These are phyloP conservation scores for Eutolmus rufibarbis DNA, from an alignment of 2,888 invertebrate species.

Conservation along the genomic window DNA sequence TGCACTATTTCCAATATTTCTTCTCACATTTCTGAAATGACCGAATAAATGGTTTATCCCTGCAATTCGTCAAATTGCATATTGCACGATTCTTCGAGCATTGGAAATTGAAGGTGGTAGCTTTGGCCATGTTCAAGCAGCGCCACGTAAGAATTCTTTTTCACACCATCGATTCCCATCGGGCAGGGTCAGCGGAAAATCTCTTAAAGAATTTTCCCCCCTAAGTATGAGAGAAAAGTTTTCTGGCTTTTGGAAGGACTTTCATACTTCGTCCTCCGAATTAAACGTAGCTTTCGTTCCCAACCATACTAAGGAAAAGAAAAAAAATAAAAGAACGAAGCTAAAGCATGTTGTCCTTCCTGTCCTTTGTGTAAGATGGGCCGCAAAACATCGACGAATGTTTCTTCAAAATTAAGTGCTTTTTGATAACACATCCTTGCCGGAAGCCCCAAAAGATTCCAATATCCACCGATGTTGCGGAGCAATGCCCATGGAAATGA, in stretches of 20 bases:
- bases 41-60: not conserved
- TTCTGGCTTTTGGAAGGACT: not conserved
- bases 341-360: not conserved
- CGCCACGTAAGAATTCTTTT: not conserved
- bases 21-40: not conserved
- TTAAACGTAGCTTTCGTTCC: not conserved
- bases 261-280: not conserved
- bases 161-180: not conserved
- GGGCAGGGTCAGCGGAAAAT: not conserved
- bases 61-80: not conserved
- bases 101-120: not conserved
- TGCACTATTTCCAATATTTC: not conserved
- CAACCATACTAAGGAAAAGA: not conserved
- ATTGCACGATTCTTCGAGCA: not conserved
- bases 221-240: not conserved
- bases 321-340: not conserved
- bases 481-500: not conserved
- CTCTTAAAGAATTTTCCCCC: not conserved
- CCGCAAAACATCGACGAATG: not conserved
- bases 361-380: not conserved
- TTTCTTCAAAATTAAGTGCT: constrained; percentile 7
- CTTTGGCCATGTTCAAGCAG: not conserved
- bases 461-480: not conserved
- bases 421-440: constrained; percentile 15
- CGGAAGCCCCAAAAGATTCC: constrained; percentile 5